Conservation (phyloP, 2,113 vertebrate species). For the Pardalotus punctatus region DNA sequence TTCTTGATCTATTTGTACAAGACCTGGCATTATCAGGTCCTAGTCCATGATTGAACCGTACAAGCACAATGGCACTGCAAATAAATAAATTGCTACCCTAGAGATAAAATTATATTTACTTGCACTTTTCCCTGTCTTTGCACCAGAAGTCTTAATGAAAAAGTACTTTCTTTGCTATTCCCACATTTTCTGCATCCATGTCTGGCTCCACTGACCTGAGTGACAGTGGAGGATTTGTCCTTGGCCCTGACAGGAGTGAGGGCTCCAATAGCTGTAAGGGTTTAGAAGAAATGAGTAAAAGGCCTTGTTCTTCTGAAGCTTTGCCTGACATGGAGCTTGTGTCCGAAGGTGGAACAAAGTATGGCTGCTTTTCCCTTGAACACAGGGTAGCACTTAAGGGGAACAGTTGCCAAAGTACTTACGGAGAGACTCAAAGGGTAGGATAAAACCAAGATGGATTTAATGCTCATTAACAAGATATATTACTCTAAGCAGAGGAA, state of each 20-base stretch:
- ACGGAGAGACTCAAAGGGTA: not conserved
- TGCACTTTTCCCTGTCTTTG: not conserved
- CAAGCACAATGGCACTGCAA: not conserved
- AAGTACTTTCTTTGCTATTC: not conserved
- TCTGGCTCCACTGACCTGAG: not conserved
- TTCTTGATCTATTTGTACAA: not conserved
- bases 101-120: not conserved
- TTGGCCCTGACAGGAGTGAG: not conserved
- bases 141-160: not conserved
- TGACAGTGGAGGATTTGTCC: not conserved
- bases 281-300: not conserved
- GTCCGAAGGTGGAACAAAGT: not conserved
- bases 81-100: not conserved
- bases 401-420: not conserved
- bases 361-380: not conserved
- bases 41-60: not conserved
- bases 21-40: not conserved
- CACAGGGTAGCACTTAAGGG: not conserved
- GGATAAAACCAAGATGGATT: not conserved
- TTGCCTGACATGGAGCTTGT: not conserved
- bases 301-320: not conserved
- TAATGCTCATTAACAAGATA: not conserved
- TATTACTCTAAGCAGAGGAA: not conserved
- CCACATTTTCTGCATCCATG: not conserved
- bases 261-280: not conserved